Percentiles rank a stretch among this genome's conserved stretches.
Conservation (phyloP, 2,888 invertebrate species). For the Cosmia trapezina region DNA sequence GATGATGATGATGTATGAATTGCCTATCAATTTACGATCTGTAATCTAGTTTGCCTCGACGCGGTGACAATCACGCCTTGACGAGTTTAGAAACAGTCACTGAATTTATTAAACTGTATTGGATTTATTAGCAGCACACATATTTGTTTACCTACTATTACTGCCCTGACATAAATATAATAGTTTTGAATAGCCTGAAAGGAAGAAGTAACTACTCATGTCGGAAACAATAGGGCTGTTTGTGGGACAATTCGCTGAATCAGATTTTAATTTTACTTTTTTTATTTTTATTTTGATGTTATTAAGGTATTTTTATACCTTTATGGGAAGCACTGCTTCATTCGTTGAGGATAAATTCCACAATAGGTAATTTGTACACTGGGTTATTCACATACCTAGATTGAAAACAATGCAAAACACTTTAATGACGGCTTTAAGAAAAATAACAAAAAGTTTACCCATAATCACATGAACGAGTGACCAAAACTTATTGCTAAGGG, state of each 20-base stretch:
- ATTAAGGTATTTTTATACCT: not conserved
- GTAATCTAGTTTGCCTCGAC: conserved; percentile 38
- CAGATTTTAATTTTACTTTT: too few relatives aligned
- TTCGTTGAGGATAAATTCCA: not conserved
- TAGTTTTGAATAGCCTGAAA: conserved; percentile 3
- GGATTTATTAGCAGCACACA: conserved; percentile 21
- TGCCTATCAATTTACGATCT: conserved; percentile 47
- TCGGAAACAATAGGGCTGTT: conserved; percentile 8
- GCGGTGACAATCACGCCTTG: conserved; percentile 38
- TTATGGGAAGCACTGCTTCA: not conserved
- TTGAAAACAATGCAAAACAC: not conserved
- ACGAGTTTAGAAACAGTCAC: conserved; percentile 49
- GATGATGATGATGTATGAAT: conserved; percentile 1
- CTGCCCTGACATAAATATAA: conserved; percentile 3
- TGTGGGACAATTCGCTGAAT: too few relatives aligned
- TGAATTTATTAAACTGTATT: conserved; percentile 32
- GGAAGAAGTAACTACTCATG: not conserved
- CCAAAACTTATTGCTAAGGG: not conserved
- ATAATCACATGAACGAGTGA: not conserved
- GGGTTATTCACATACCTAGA: not conserved
- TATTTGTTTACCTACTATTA: conserved; percentile 21
- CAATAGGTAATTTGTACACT: not conserved
- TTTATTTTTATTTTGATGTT: not conserved
- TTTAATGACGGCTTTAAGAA: not conserved
- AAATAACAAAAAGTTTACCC: not conserved